Evolutionary conservation across 2,888 invertebrate genomes (phyloP).

Genomic region (Dermolepida albohirtum): DNA sequence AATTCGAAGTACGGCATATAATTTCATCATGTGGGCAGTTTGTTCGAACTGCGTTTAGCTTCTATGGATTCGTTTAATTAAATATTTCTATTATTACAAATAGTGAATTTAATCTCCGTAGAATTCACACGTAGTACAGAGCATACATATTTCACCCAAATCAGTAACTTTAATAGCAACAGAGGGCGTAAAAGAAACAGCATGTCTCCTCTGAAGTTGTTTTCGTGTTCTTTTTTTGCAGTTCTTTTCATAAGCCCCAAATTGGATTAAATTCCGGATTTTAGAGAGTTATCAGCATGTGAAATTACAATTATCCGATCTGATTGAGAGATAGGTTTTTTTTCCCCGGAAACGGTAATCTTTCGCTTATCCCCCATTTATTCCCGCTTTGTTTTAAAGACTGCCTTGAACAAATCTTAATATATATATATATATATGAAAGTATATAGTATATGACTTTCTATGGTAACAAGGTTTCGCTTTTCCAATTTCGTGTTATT

Average conservation of each 20-base stretch:
- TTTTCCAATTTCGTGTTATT: constrained; percentile 6
- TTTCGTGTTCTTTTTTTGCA: not conserved
- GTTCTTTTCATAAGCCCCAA: constrained; percentile 6
- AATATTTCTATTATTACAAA: no score
- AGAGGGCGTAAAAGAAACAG: no score
- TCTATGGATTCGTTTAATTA: no score
- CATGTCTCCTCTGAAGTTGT: not conserved
- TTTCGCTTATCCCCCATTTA: constrained; percentile 1
- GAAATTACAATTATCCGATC: constrained; percentile 33
- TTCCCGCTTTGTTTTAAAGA: constrained; percentile 16
- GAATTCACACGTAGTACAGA: no score
- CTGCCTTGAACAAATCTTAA: constrained; percentile 1
- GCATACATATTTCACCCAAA: no score
- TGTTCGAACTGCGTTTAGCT: no score
- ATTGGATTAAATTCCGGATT: constrained; percentile 9
- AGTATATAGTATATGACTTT: no score
- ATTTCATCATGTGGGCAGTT: no score
- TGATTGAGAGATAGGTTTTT: constrained; percentile 19
- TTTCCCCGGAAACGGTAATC: constrained; percentile 22
- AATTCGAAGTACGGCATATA: no score
- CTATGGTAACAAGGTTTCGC: constrained; percentile 1
- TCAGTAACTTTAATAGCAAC: no score
- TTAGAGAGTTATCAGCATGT: constrained; percentile 28
- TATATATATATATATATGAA: constrained; percentile 7
- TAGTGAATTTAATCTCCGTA: no score